phyloP scores from a whole-genome alignment of 1,140 invertebrate genomes.

The Sycophaga agraensis region DNA sequence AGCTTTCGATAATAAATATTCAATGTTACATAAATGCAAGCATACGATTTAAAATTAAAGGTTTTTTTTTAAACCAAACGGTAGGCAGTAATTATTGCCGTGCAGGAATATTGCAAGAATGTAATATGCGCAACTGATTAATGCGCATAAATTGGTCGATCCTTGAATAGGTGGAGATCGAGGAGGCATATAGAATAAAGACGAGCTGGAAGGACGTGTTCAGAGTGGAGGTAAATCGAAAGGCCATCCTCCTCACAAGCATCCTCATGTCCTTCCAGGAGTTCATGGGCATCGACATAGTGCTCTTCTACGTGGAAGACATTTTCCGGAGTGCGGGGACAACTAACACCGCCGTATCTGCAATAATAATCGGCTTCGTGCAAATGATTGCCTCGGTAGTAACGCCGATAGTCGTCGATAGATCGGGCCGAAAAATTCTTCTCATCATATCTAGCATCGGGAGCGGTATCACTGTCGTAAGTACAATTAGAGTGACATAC shows the following conservation, averaged over 20 bases:
- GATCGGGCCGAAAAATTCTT: constrained; percentile 71
- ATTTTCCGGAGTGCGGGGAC: constrained; percentile 68
- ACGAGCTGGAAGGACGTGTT: constrained; percentile 60
- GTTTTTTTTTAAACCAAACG: no score
- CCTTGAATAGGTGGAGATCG: constrained; percentile 51
- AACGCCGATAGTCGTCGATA: constrained; percentile 71
- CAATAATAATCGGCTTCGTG: constrained; percentile 75
- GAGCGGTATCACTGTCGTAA: constrained; percentile 54
- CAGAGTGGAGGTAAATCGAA: constrained; percentile 56
- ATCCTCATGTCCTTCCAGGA: constrained; percentile 72
- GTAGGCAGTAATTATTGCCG: no score
- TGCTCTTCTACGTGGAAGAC: constrained; percentile 74
- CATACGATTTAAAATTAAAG: no score
- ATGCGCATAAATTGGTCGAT: no score
- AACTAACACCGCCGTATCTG: constrained; percentile 42
- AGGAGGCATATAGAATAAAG: constrained; percentile 57
- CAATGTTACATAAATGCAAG: no score
- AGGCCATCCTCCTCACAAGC: constrained; percentile 67
- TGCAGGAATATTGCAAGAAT: no score
- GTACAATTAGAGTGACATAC: no score
- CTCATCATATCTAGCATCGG: constrained; percentile 68
- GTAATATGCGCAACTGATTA: no score
- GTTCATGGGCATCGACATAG: constrained; percentile 75
- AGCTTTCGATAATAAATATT: no score
- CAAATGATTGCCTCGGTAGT: constrained; percentile 67